These are phyloP conservation scores for Araneus ventricosus DNA, from an alignment of 1,140 invertebrate species.

Conservation along the genomic window DNA sequence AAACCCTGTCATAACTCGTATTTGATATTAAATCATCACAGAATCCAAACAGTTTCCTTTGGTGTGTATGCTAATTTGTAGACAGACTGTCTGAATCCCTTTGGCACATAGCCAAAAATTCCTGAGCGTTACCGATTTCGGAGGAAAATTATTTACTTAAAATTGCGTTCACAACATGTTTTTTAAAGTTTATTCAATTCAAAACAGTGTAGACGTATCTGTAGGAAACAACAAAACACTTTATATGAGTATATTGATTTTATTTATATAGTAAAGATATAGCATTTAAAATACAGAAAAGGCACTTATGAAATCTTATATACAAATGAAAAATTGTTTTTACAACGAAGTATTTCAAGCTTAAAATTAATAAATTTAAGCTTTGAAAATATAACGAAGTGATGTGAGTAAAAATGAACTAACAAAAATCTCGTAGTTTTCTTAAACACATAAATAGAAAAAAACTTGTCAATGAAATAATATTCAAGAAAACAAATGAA, in stretches of 20 bases:
- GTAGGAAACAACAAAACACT: background rate
- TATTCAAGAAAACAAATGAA: no score
- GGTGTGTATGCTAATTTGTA: no score
- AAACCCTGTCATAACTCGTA: no score
- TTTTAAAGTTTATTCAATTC: no score
- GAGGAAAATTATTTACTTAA: no score
- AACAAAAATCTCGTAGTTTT: background rate
- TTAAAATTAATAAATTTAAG: background rate
- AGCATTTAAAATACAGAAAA: constrained; percentile 58
- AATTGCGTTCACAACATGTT: no score
- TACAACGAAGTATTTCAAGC: constrained; percentile 19
- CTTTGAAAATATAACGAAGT: background rate
- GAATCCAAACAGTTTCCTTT: no score
- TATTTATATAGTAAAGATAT: constrained; percentile 49
- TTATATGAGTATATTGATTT: constrained; percentile 18
- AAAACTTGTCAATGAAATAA: background rate
- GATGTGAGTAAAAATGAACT: background rate
- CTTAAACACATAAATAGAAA: background rate
- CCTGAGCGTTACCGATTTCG: no score
- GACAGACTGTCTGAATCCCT: no score
- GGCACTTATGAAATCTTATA: constrained; percentile 56
- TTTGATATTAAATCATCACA: no score
- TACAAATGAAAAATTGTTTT: constrained; percentile 63
- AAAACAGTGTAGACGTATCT: no score
- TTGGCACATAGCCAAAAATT: no score